These are phyloP conservation scores for Cephus nigrinus DNA, from an alignment of 2,888 invertebrate species.

Conservation along the genomic window DNA sequence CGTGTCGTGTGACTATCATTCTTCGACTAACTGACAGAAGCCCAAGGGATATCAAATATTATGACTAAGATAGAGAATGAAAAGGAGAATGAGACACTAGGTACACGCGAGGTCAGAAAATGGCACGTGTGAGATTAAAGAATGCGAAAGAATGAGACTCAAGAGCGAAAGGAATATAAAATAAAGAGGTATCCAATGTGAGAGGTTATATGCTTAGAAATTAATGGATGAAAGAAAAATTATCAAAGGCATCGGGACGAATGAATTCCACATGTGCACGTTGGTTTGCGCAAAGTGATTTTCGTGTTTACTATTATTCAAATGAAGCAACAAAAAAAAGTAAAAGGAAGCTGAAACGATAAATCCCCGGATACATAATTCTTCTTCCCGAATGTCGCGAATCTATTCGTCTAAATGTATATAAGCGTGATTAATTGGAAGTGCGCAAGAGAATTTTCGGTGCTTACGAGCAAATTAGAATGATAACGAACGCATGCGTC, in stretches of 20 bases:
- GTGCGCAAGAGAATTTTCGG: constrained; percentile 7
- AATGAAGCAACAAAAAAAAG: background rate
- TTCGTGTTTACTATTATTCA: background rate
- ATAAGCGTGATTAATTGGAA: constrained; percentile 28
- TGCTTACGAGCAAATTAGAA: background rate
- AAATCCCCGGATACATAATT: background rate
- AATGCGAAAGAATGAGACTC: background rate
- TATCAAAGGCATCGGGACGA: background rate
- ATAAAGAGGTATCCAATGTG: background rate
- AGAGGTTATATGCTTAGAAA: background rate
- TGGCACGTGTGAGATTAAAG: background rate
- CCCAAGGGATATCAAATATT: constrained; percentile 19
- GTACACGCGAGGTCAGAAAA: background rate
- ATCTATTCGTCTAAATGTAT: constrained; percentile 43
- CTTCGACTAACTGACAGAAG: background rate
- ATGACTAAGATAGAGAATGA: constrained; percentile 11
- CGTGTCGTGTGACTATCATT: background rate
- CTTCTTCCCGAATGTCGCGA: background rate
- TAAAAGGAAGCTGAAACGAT: background rate
- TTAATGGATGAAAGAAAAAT: background rate
- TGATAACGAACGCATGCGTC: background rate
- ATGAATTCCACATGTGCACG: background rate
- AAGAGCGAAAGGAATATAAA: background rate
- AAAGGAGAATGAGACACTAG: background rate
- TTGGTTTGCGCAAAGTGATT: background rate